phyloP scores from a whole-genome alignment of 2,113 vertebrate species.

The Gobio gobio region DNA sequence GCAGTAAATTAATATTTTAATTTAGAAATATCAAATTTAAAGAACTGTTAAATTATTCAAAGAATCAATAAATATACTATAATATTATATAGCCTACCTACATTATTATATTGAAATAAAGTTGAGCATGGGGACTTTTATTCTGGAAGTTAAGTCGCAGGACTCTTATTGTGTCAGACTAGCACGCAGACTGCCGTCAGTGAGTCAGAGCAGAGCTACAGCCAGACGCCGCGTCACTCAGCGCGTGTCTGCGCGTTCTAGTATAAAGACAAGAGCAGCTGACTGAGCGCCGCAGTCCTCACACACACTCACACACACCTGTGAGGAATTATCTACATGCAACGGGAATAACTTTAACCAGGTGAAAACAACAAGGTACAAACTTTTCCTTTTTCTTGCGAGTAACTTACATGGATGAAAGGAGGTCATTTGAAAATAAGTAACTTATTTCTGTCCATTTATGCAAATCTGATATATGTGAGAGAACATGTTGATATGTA shows the following conservation, averaged over 20 bases:
- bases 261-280: constrained; percentile 72
- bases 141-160: constrained; percentile 56
- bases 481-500: not conserved
- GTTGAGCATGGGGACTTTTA: constrained; percentile 55
- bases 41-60: too few species aligned
- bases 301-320: constrained; percentile 48
- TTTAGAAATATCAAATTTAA: too few species aligned
- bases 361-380: constrained; percentile 65
- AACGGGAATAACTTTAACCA: constrained; percentile 1
- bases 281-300: constrained; percentile 49
- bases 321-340: constrained; percentile 58
- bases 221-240: constrained; percentile 61
- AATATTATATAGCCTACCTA: not conserved
- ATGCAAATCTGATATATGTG: not conserved
- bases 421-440: not conserved
- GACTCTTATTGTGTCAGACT: constrained; percentile 69
- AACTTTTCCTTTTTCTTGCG: constrained; percentile 5
- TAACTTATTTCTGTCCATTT: not conserved
- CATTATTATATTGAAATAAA: not conserved
- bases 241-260: constrained; percentile 62
- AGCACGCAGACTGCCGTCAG: constrained; percentile 59
- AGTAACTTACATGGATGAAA: not conserved
- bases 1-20: too few species aligned
- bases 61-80: not conserved
- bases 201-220: constrained; percentile 66